A percentile compares a stretch with the other conserved stretches of the same genome.
Evolutionary conservation across 2,113 vertebrate genomes (phyloP).

Genomic region (Hyperoodon ampullatus): DNA sequence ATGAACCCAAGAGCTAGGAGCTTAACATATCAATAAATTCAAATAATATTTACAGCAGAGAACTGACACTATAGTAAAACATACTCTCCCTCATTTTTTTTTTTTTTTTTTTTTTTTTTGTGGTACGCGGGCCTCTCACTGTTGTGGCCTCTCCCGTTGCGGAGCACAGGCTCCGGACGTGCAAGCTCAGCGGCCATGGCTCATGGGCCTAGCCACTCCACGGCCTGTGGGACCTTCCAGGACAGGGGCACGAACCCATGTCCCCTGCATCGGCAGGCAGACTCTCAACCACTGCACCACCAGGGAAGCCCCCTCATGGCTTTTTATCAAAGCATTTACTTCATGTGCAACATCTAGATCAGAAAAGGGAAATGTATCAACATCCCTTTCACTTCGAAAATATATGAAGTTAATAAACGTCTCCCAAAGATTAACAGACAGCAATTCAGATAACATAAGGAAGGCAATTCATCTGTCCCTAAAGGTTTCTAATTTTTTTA

Average conservation of each 20-base stretch:
- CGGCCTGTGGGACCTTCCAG: too few species aligned
- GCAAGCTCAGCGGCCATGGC: too few species aligned
- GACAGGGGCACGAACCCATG: too few species aligned
- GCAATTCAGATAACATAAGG: background rate
- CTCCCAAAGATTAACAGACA: constrained; percentile 10
- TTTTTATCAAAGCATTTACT: constrained; percentile 47
- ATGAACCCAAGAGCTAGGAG: background rate
- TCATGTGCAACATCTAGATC: background rate
- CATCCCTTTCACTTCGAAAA: background rate
- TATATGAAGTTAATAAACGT: background rate
- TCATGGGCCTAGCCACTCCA: too few species aligned
- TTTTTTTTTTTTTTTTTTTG: background rate
- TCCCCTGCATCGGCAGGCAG: too few species aligned
- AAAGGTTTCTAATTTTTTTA: background rate
- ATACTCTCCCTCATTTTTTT: background rate
- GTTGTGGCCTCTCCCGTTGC: too few species aligned
- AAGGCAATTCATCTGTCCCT: background rate
- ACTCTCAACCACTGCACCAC: too few species aligned
- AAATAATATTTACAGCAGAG: constrained; percentile 20
- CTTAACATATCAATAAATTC: background rate
- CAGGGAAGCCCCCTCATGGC: background rate
- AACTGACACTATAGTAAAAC: constrained; percentile 50
- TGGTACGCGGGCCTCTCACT: too few species aligned
- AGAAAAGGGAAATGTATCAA: background rate
- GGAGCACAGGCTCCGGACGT: too few species aligned